Conservation (phyloP, 2,797 vertebrate species). For the Streptopelia turtur region DNA sequence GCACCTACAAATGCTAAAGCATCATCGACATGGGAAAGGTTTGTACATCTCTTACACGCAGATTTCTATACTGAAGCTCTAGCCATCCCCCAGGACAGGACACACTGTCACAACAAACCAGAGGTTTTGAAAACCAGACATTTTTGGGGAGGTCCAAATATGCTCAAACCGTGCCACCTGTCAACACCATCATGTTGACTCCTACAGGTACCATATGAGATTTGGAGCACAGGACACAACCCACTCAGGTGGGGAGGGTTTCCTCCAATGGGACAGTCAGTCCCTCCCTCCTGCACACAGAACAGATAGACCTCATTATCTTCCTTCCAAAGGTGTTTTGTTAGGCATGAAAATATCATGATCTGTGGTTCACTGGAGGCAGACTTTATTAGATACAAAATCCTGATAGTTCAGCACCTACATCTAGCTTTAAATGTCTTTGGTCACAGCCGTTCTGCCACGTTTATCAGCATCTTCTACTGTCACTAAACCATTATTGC, state of each 20-base stretch:
- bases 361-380: not conserved
- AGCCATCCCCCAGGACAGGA: not conserved
- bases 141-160: not conserved
- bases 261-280: not conserved
- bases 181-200: not conserved
- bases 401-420: slow-evolving; percentile 20
- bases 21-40: not conserved
- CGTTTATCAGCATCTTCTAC: slow-evolving; percentile 19
- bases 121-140: not conserved
- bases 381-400: not conserved
- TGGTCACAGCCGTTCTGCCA: not conserved
- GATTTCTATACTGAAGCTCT: not conserved
- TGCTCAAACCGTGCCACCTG: not conserved
- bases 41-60: not conserved
- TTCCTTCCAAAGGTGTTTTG: not conserved
- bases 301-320: not conserved
- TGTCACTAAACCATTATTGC: slow-evolving; percentile 27
- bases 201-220: not conserved
- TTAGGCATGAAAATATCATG: not conserved
- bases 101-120: not conserved
- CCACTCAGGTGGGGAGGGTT: not conserved
- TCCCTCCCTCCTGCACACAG: not conserved
- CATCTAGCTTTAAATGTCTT: slow-evolving; percentile 20
- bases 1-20: not conserved
- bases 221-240: not conserved